These are phyloP conservation scores for Tychaedon coryphoeus DNA, from an alignment of 2,113 vertebrate species.

Conservation along the genomic window DNA sequence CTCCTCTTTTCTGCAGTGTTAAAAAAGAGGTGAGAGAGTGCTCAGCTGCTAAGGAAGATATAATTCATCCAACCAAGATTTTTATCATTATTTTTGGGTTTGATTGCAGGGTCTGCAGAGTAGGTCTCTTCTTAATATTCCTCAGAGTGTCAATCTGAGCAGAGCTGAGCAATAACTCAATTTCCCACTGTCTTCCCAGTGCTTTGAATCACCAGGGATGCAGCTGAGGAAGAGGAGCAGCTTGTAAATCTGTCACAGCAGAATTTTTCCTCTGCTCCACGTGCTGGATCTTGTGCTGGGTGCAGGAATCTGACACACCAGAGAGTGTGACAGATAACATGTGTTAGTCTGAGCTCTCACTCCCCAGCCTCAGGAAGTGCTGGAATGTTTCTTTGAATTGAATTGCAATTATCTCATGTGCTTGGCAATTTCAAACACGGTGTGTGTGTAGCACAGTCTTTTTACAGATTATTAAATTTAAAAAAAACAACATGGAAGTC, in stretches of 20 bases:
- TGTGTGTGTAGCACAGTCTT: background rate
- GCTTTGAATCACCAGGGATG: background rate
- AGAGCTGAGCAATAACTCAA: background rate
- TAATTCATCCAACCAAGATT: fast-evolving
- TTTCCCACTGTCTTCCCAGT: background rate
- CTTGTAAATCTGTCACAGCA: background rate
- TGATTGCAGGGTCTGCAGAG: background rate
- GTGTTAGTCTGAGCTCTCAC: background rate
- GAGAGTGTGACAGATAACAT: background rate
- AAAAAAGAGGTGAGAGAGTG: background rate
- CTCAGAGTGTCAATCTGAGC: fast-evolving
- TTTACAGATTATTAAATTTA: background rate
- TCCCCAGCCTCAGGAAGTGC: background rate
- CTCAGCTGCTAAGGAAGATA: background rate
- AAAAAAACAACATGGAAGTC: fast-evolving
- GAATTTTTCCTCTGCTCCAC: background rate
- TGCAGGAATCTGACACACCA: background rate
- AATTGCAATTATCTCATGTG: background rate
- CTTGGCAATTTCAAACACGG: background rate
- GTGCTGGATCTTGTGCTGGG: background rate
- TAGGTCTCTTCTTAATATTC: background rate
- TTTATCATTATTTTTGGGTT: fast-evolving
- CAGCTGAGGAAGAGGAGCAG: background rate
- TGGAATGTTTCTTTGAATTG: background rate
- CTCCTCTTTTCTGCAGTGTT: background rate